These are phyloP conservation scores for Tiliacea aurago DNA, from an alignment of 2,888 invertebrate species.

Conservation along the genomic window DNA sequence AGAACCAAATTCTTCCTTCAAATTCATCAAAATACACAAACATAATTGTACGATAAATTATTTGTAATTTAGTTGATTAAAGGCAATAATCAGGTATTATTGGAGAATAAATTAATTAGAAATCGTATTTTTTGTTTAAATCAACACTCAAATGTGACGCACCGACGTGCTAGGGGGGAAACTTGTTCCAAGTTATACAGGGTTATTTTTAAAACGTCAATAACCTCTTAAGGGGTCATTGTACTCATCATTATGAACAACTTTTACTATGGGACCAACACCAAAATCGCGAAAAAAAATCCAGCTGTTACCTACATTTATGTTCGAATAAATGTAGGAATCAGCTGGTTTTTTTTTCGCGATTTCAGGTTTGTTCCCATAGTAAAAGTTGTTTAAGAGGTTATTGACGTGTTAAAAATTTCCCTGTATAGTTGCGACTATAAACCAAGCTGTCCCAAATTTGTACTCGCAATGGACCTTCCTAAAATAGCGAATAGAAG, in stretches of 20 bases:
- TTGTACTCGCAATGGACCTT: not conserved
- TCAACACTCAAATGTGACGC: conserved; percentile 1
- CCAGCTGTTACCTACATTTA: too few species aligned
- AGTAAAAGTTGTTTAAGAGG: too few species aligned
- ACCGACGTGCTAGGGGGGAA: not conserved
- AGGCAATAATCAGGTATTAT: conserved; percentile 5
- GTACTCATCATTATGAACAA: too few species aligned
- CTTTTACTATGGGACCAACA: too few species aligned
- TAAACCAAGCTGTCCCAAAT: not conserved
- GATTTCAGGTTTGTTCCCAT: too few species aligned
- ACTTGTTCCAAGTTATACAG: not conserved
- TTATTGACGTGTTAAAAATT: too few species aligned
- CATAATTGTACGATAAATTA: conserved; percentile 4
- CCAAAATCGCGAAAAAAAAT: too few species aligned
- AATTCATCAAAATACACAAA: conserved; percentile 27
- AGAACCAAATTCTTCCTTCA: conserved; percentile 18
- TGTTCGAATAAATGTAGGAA: too few species aligned
- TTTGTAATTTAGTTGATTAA: not conserved
- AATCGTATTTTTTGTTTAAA: not conserved
- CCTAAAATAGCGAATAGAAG: not conserved
- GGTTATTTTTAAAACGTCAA: too few species aligned
- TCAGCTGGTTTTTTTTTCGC: too few species aligned
- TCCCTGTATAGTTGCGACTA: not conserved
- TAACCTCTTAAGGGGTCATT: too few species aligned
- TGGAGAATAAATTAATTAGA: not conserved